Evolutionary conservation across 2,888 invertebrate species (phyloP), one percentile per base, ranked within the genome.

Genomic region (Gastracanthus pulcherrimus): DNA sequence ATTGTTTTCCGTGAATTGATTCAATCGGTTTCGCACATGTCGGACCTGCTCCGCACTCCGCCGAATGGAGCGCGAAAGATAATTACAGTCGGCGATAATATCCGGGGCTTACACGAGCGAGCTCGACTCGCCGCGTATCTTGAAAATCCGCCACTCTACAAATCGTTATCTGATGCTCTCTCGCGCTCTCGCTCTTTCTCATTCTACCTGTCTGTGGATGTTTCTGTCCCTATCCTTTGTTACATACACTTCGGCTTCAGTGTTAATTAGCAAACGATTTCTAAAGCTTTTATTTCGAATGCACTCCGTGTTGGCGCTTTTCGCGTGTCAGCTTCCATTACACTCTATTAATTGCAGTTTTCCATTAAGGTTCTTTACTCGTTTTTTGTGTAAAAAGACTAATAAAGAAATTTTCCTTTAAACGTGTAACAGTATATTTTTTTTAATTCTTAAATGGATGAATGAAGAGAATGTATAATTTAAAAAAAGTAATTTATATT

Each of bases 251-350:
- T 41, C 23, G 19, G 7, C 34, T 51, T 16, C 48, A n/a, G 38
- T 51, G 71, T 78, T 78, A 78, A 78, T 78, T 78, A 78, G 51
- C 36, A 55, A 78, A 64, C 36, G 60, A 51, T 71, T 64, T 78
- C 64, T 64, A 29, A 38, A 78, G 77, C 64, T 64, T 78, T 71
- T 36, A 71, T 71, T 78, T 66, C 31, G 2, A 66, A 66, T 41
- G 11, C 6, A 60, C 23, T 72, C 38, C 26, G n/a, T 41, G 11
- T 60, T 41, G 7, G 16, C 31, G 16, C 77, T 70, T 70, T 51
- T 64, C 31, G 11, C 11, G 11, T 31, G 0, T 36, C 64, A 29
- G 48, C 60, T 64, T 26, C n/a, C 23, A 64, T 64, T 71, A 62
- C 51, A 23, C 16, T 9, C 11, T 45, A 45, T 60, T 66, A 69